Base-by-base conservation (phyloP, 2,113 vertebrate species). In the Seriola quinqueradiata region DNA sequence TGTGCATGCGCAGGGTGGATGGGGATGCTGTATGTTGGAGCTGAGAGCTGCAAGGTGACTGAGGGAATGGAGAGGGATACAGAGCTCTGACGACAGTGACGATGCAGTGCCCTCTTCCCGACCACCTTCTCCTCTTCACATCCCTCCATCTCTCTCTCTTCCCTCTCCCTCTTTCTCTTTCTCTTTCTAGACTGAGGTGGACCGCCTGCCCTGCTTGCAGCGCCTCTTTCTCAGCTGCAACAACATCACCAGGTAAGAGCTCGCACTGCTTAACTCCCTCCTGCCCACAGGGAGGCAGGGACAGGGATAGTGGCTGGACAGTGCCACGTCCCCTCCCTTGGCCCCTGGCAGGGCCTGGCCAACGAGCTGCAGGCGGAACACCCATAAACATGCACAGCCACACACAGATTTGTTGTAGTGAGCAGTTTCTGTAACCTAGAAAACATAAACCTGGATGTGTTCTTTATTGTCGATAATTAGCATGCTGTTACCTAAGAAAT, bases 201-300 rank as follows among this genome's bases (percentile, higher is more conserved):
- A 98, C 94, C 93, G 90, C 91, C 95, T 99, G 94, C 97, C 98
- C 94, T 85, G 94, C 94, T 96, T 99, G 93, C 97, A 98, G 83
- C 97, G 95, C 79, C 95, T 99, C 87, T 98, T 98, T 93, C 98
- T 99, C 96, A 98, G 98, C 95, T 96, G 96, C 95, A 99, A 99
- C 95, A 97, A 95, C 94, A 98, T 99, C 91, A 95, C 95, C 96
- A 97, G 97, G 98, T 99, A 97, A 97, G 97, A 86, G 83, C 59
- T 79, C 13, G 32, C 52, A 64, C 59, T 3, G 70, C 78, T 92
- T 93, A 89, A 92, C 93, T 90, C 90, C 75, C 74, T 92, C 86
- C 76, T 91, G 60, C 70, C 89, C 83, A 4, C 71, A 77, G 71
- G 79, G 38, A 38, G 38, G 25, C 85, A 81, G 82, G 70, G 80